phyloP scores from a whole-genome alignment of 2,113 vertebrate genomes.

The Condylura cristata region DNA sequence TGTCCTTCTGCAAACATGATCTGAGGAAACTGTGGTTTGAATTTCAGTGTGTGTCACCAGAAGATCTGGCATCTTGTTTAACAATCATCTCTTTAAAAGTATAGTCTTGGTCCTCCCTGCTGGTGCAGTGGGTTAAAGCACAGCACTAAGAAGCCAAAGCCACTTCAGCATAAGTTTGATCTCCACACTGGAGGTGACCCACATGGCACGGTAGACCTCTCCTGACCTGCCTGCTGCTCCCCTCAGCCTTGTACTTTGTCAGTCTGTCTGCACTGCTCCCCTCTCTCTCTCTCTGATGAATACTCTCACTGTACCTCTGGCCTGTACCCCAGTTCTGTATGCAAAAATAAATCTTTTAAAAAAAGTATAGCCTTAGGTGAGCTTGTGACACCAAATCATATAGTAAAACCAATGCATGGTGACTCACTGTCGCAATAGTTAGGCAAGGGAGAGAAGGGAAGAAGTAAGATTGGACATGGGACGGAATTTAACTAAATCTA shows the following conservation, averaged over 20 bases:
- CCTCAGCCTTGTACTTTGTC: no score
- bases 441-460: slow-evolving; percentile 62
- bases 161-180: no score
- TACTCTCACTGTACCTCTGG: no score
- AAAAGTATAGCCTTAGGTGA: slow-evolving; percentile 79
- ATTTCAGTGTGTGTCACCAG: slow-evolving; percentile 79
- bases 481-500: slow-evolving; percentile 54
- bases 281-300: no score
- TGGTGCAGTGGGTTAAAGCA: no score
- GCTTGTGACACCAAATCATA: slow-evolving; percentile 78
- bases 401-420: slow-evolving; percentile 64
- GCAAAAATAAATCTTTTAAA: no score
- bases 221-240: no score
- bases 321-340: no score
- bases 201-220: no score
- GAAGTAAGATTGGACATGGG: slow-evolving; percentile 20
- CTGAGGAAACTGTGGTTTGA: slow-evolving; percentile 76
- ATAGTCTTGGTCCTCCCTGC: slow-evolving; percentile 77
- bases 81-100: slow-evolving; percentile 80
- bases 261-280: no score
- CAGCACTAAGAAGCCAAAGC: no score
- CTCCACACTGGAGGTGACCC: no score
- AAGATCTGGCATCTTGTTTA: slow-evolving; percentile 74
- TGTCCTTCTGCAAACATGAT: slow-evolving; percentile 75
- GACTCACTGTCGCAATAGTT: slow-evolving; percentile 40